These are phyloP conservation scores for Epiblema foenella DNA, from an alignment of 2,888 invertebrate genomes.

Conservation along the genomic window DNA sequence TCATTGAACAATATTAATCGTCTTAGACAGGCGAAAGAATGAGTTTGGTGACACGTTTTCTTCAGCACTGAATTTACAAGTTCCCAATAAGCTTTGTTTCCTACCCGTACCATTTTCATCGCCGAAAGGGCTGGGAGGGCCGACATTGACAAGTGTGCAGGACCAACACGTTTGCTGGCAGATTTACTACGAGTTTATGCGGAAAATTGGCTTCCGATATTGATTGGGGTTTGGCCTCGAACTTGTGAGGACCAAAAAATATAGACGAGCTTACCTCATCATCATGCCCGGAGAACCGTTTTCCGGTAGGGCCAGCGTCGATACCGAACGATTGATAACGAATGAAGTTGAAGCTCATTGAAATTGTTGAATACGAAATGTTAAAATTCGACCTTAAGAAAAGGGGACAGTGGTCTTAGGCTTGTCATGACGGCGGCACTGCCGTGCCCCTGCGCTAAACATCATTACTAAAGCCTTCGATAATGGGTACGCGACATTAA, in stretches of 20 bases:
- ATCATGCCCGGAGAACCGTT: too few species aligned
- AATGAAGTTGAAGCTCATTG: too few species aligned
- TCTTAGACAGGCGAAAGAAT: neutral
- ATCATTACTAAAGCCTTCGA: neutral
- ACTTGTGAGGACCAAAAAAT: neutral
- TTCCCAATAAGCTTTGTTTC: conserved; percentile 20
- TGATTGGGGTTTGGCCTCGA: neutral
- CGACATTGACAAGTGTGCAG: conserved; percentile 26
- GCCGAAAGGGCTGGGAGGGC: conserved; percentile 1
- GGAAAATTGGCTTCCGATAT: conserved; percentile 17
- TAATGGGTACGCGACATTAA: neutral
- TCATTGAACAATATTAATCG: too few species aligned
- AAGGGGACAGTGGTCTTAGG: too few species aligned
- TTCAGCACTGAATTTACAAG: neutral
- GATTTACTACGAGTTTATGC: conserved; percentile 13
- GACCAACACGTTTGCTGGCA: conserved; percentile 20
- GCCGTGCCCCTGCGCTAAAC: neutral
- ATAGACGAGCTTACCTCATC: neutral
- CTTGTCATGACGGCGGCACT: too few species aligned
- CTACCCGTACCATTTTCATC: conserved; percentile 17
- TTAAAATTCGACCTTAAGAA: too few species aligned
- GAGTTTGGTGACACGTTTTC: neutral
- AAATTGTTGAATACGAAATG: too few species aligned
- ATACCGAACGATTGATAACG: too few species aligned
- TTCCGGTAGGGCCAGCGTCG: too few species aligned